A percentile compares a stretch with the other conserved stretches of the same genome.
Conservation (phyloP, 2,797 vertebrate genomes). For the Phalanger gymnotis region DNA sequence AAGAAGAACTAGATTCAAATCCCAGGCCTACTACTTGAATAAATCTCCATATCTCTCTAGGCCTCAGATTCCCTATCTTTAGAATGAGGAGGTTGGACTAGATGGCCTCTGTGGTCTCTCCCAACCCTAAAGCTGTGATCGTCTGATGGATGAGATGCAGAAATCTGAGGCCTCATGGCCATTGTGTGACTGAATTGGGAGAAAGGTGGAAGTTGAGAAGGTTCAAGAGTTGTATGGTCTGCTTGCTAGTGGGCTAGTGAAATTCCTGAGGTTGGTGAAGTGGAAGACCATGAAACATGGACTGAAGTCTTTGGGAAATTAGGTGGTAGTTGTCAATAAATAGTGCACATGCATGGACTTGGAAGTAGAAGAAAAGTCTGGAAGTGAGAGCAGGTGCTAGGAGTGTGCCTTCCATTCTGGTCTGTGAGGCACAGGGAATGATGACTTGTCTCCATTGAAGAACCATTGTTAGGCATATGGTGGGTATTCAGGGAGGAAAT, state of each 20-base stretch:
- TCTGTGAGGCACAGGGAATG: neutral
- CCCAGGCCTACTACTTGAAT: neutral
- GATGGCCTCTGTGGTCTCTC: neutral
- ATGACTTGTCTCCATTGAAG: neutral
- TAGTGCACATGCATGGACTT: neutral
- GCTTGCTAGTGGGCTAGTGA: neutral
- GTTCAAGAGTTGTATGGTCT: neutral
- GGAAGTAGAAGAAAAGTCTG: neutral
- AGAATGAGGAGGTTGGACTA: neutral
- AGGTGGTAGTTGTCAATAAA: neutral
- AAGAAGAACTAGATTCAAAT: neutral
- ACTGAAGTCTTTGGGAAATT: neutral
- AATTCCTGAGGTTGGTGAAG: neutral
- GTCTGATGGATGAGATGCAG: too few relatives aligned
- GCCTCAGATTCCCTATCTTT: neutral
- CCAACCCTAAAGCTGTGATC: neutral
- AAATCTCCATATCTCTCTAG: neutral
- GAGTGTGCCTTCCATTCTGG: neutral
- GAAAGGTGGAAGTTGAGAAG: neutral
- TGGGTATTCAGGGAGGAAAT: neutral
- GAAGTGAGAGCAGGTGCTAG: neutral
- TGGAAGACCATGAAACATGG: neutral
- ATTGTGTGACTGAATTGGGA: neutral
- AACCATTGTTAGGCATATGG: neutral
- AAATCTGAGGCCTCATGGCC: neutral